Base-by-base conservation (phyloP, 2,888 invertebrate species). In the Lypha dubia region DNA sequence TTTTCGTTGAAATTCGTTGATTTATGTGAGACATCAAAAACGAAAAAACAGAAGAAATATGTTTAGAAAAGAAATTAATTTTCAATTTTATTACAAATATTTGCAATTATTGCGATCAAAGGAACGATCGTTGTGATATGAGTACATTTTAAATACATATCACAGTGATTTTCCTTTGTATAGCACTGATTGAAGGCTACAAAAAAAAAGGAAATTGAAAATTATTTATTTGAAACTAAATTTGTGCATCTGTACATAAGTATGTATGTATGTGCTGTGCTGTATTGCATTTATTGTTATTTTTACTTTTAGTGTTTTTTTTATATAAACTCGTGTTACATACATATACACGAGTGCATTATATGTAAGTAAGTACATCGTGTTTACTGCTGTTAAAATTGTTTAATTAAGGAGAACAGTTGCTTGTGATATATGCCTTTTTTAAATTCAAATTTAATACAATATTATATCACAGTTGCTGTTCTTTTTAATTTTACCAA, bases 121-220 rank as follows among this genome's bases (percentile, higher is more conserved):
- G 91, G 91, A 91, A 91, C 92, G 91, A 91, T 91, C 92, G 92
- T 91, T 91, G 91, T 91, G 91, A 91, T 91, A 91, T 91, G 90
- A 87, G 86, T 84, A 76, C 74, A 15, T 51, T 63, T 80, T 11
- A 11, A 83, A 86, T 85, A 80, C 89, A 91, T 91, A 92, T 91
- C 91, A 91, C 91, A 91, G 91, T 91, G 91, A 92, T 91, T 91
- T 92, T 91, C 92, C 91, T 91, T 91, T 91, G 89, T 90, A 92
- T 88, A 88, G 91, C 87, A 87, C 86, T 89, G 65, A 67, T 62
- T 87, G 65, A 9, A 60, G 6, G 28, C 89, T 35, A 22, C 60
- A 32, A 53, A 11, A 20, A 8, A 17, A 11, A 1, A 44, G 9
- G 20, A 24, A 38, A 28, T 51, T 17, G 0, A 4, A 53, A 9